Evolutionary conservation across 2,113 vertebrate species (phyloP).

Genomic region (Larimichthys crocea): DNA sequence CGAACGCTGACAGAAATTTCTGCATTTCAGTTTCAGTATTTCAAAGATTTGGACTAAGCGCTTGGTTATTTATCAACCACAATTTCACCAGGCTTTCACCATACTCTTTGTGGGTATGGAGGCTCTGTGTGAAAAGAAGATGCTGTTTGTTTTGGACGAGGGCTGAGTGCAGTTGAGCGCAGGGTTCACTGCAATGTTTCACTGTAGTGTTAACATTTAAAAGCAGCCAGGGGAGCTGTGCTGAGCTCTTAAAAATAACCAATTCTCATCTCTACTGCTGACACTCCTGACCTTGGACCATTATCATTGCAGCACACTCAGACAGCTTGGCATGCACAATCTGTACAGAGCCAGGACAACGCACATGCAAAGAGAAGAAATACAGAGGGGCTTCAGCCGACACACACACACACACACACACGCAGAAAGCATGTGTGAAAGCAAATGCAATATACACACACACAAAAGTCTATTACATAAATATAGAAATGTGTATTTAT

Average conservation of each 20-base stretch:
- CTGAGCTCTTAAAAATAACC: constrained; percentile 74
- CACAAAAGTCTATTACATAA: background rate
- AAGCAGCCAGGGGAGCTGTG: constrained; percentile 73
- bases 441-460: constrained; percentile 10
- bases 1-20: constrained; percentile 10
- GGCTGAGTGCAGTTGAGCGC: constrained; percentile 57
- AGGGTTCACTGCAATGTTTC: constrained; percentile 69
- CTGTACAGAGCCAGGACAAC: constrained; percentile 42
- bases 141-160: constrained; percentile 51
- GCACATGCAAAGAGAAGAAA: constrained; percentile 47
- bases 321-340: constrained; percentile 61
- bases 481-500: too few relatives aligned
- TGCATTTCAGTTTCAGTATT: constrained; percentile 14
- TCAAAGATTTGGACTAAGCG: constrained; percentile 17
- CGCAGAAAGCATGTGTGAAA: constrained; percentile 1
- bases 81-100: constrained; percentile 28
- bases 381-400: constrained; percentile 22
- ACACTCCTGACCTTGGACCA: constrained; percentile 78
- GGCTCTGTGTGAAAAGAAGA: constrained; percentile 57
- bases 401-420: constrained; percentile 10
- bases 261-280: constrained; percentile 71
- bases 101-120: constrained; percentile 7
- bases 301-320: constrained; percentile 69
- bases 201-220: constrained; percentile 77
- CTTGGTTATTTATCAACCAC: constrained; percentile 26